Evolutionary conservation across 2,113 vertebrate genomes (phyloP).

Genomic region (Lasiurus cinereus): DNA sequence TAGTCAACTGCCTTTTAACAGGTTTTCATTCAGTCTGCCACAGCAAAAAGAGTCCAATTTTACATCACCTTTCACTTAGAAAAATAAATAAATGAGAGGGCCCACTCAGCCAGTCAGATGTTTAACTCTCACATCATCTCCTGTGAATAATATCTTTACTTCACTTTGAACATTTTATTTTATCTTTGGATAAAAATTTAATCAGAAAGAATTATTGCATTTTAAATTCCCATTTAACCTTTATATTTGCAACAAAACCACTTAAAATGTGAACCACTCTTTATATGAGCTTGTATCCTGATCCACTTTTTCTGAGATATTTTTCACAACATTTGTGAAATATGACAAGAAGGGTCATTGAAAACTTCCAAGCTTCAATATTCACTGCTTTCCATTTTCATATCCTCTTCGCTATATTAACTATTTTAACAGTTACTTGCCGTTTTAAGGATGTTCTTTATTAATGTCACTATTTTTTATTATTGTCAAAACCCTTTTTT

Average conservation of each 20-base stretch:
- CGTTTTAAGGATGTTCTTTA: constrained; percentile 87
- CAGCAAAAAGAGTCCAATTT: constrained; percentile 83
- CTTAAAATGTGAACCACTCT: constrained; percentile 85
- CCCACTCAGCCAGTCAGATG: constrained; percentile 72
- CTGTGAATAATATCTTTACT: constrained; percentile 83
- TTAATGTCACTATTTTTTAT: constrained; percentile 86
- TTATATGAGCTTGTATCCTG: constrained; percentile 82
- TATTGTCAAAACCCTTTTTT: constrained; percentile 86
- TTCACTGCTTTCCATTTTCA: constrained; percentile 54
- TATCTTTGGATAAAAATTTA: constrained; percentile 85
- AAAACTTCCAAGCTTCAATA: constrained; percentile 58
- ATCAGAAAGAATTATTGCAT: constrained; percentile 86
- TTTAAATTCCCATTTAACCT: constrained; percentile 87
- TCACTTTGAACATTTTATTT: constrained; percentile 84
- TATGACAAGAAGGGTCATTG: constrained; percentile 66
- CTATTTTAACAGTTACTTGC: constrained; percentile 86
- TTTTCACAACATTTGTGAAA: constrained; percentile 57
- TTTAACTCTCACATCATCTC: constrained; percentile 73
- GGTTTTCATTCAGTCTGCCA: constrained; percentile 78
- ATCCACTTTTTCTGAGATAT: constrained; percentile 57
- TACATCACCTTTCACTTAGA: constrained; percentile 76
- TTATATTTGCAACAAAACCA: constrained; percentile 81
- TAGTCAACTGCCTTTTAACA: constrained; percentile 81
- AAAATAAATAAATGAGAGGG: constrained; percentile 58
- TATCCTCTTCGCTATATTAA: constrained; percentile 81